Conservation (phyloP, 2,797 vertebrate species). For the Parauchenoglanis punctatus region DNA sequence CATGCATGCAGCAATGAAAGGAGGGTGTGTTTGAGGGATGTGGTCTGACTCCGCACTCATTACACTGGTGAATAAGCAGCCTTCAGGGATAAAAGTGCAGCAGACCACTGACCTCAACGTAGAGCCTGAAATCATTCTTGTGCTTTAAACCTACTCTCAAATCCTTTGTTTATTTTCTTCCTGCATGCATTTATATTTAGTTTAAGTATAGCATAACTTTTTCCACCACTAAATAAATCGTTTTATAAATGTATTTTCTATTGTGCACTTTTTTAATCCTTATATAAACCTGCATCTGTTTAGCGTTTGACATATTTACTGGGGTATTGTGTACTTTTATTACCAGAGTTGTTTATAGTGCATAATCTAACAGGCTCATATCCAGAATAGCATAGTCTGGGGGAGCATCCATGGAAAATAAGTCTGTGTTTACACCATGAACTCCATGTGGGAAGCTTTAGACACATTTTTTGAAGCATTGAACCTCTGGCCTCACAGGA, state of each 20-base stretch:
- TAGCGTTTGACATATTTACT: neutral
- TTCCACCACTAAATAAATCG: neutral
- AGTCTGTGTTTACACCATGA: constrained; percentile 63
- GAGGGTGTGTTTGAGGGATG: constrained; percentile 44
- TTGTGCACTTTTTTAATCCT: neutral
- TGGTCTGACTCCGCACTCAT: constrained; percentile 23
- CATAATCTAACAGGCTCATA: constrained; percentile 4
- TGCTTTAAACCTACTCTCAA: constrained; percentile 39
- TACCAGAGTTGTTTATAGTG: neutral
- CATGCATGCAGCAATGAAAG: constrained; percentile 32
- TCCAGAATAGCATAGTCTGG: constrained; percentile 9
- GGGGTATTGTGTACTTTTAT: neutral
- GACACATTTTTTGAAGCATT: constrained; percentile 73
- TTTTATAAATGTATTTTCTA: constrained; percentile 8
- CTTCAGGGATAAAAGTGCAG: constrained; percentile 31
- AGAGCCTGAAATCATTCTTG: constrained; percentile 38
- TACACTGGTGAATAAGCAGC: constrained; percentile 37
- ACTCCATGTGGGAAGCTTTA: constrained; percentile 68
- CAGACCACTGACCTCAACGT: constrained; percentile 35
- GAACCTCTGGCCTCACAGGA: constrained; percentile 65
- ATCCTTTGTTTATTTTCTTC: constrained; percentile 34
- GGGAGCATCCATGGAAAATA: constrained; percentile 21
- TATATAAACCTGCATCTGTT: constrained; percentile 15
- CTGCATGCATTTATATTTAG: constrained; percentile 32
- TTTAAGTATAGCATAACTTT: constrained; percentile 16